Conservation (phyloP, 2,888 invertebrate species). For the Temnothorax ravouxi region DNA sequence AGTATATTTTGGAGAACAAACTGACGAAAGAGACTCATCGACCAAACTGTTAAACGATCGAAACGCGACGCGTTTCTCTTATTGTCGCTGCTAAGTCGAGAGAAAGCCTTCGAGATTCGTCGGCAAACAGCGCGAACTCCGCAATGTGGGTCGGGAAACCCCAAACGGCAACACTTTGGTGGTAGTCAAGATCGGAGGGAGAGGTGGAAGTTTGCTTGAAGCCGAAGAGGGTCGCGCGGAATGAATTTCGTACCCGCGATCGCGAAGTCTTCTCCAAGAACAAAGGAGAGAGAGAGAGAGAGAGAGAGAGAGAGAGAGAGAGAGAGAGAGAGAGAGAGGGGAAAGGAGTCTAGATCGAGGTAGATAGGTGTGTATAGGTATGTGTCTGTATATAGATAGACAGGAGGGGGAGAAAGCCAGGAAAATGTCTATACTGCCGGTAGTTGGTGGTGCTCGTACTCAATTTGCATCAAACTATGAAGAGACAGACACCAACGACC, state of each 20-base stretch:
- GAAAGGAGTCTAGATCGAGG: conserved; percentile 44
- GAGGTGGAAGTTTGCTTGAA: conserved; percentile 52
- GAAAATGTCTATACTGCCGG: conserved; percentile 71
- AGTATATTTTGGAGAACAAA: background rate
- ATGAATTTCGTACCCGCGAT: conserved; percentile 81
- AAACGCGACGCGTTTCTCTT: conserved; percentile 50
- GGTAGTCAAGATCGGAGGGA: conserved; percentile 68
- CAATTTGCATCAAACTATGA: conserved; percentile 85
- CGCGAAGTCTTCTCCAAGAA: conserved; percentile 78
- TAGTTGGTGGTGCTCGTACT: conserved; percentile 80
- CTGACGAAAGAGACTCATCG: conserved; percentile 35
- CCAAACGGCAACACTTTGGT: conserved; percentile 80
- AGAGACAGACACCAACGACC: conserved; percentile 71
- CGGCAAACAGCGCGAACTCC: conserved; percentile 73
- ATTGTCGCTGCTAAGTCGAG: conserved; percentile 70
- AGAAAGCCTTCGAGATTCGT: conserved; percentile 74
- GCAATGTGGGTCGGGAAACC: conserved; percentile 75
- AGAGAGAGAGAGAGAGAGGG: background rate
- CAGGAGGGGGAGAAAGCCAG: conserved; percentile 41
- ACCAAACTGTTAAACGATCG: conserved; percentile 62
- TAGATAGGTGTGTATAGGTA: conserved; percentile 29
- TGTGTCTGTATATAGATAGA: conserved; percentile 11
- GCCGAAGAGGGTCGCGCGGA: conserved; percentile 72
- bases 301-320: background rate
- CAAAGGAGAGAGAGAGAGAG: conserved; percentile 3